Base-by-base conservation (phyloP, 2,888 invertebrate species). In the Clunio marinus region DNA sequence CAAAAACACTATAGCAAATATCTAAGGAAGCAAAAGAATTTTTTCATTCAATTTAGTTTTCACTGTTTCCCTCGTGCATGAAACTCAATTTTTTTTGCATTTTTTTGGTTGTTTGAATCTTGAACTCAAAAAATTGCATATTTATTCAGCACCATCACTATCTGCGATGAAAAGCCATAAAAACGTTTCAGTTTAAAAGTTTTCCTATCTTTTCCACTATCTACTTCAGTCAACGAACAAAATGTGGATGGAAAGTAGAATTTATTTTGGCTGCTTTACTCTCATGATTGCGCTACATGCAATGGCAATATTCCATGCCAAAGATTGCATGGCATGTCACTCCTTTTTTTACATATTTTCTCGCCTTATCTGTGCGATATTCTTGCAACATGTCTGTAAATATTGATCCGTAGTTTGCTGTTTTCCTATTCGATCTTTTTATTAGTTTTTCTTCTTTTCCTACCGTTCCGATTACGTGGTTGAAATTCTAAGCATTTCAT, bases 341-440 rank as follows among this genome's bases (percentile, higher is more conserved):
- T 7, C 46, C n/a, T 35, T 35, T n/a, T n/a, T n/a, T n/a, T n/a
- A n/a, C n/a, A n/a, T n/a, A n/a, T n/a, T n/a, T n/a, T n/a, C n/a
- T n/a, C n/a, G n/a, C n/a, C n/a, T n/a, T n/a, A n/a, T n/a, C n/a
- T n/a, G n/a, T n/a, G n/a, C n/a, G 55, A 66, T 66, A 55, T 66
- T 66, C 10, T 51, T 66, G 66, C 66, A 66, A 28, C 55, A 55
- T 55, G 66, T 66, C 46, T 66, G 66, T 66, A 66, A 66, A 66
- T 66, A 66, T 66, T 66, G 66, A 66, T 66, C 65, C 46, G 41
- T 46, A 46, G 65, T 51, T 65, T 37, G 62, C 25, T 55, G 25
- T 20, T 5, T 13, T 57, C 57, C 13, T 27, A 13, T 57, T 57
- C 27, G 27, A 57, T 57, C 37, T 63, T 63, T 63, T 37, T 45